Conservation (phyloP, 30 jellyfish, hydroid and myxozoan genomes). For the Rhopilema esculentum region DNA sequence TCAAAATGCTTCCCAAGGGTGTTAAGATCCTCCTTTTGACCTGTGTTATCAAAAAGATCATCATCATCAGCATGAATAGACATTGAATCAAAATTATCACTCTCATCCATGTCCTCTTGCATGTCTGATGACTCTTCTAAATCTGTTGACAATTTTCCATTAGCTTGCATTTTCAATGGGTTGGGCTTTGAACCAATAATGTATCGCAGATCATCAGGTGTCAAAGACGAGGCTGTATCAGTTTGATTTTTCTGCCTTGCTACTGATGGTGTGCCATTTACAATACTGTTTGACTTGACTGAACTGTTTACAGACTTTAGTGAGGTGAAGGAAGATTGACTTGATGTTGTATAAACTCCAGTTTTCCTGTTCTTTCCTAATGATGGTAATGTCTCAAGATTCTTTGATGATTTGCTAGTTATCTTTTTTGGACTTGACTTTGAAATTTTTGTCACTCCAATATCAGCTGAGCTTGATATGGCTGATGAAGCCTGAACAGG, state of each 20-base stretch:
- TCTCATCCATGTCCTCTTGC: not conserved
- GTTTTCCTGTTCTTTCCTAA: not conserved
- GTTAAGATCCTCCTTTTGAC: slow-evolving; percentile 25
- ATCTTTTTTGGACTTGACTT: not conserved
- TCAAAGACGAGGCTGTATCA: not conserved
- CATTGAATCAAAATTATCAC: slow-evolving; percentile 66
- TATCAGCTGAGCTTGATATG: not conserved
- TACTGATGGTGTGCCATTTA: not conserved
- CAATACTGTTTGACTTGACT: not conserved
- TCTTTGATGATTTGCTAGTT: not conserved
- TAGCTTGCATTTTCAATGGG: not conserved
- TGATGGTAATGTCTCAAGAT: not conserved
- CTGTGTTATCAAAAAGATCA: slow-evolving; percentile 47
- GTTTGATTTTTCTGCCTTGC: not conserved
- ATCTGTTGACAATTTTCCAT: not conserved
- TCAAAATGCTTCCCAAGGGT: slow-evolving; percentile 50
- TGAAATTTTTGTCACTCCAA: not conserved
- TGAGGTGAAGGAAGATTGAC: not conserved
- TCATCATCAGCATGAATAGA: slow-evolving; percentile 81
- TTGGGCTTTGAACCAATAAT: not conserved
- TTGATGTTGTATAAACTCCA: not conserved
- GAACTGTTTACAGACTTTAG: not conserved
- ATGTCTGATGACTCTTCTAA: not conserved
- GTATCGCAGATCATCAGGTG: not conserved
- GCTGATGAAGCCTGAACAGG: not conserved